Base-by-base conservation (phyloP, 1,140 invertebrate species). In the Cydia strobilella region DNA sequence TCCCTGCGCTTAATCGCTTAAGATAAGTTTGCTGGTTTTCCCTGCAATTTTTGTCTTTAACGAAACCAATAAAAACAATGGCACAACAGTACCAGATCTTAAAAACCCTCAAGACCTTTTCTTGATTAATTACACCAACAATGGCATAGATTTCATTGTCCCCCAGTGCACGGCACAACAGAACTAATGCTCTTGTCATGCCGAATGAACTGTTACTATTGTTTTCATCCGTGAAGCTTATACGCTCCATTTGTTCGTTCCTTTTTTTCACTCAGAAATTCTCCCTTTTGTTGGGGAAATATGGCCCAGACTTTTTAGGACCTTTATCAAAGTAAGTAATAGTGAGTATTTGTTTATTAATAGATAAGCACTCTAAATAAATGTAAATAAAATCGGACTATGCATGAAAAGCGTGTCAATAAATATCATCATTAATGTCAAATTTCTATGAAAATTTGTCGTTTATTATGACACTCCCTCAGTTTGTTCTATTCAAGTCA, bases 181-280 rank as follows among this genome's bases (percentile, higher is more conserved):
- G 74, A 77, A 79, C 76, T 79, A 77, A 80, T 82, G 75, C 76
- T 79, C 65, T 75, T 80, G 81, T 80, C 75, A 77, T 79, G 75
- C 76, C 72, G 79, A 82, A 80, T 86, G 78, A 79, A 81, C 80
- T 81, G 80, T 79, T 77, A 81, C 77, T 81, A 81, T 81, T 79
- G 77, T 81, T 81, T 80, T 75, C 73, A 75, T 77, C 45, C 59
- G 72, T 72, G 42, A 72, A 72, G 71, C 71, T 72, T 72, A 72
- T 51, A 72, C 71, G 71, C 42, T 72, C 71, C 71, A 72, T 72
- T 72, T 72, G 71, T 72, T 27, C 45, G 71, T 72, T 72, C 71
- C 71, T 72, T 51, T 45, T 71, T 45, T 72, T 48, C 20, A 23
- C 71, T 23, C 39, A 6, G 25, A 72, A 45, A 15, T 13, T 48